phyloP scores from a whole-genome alignment of 2,113 vertebrate genomes.

The Anguilla japonica region DNA sequence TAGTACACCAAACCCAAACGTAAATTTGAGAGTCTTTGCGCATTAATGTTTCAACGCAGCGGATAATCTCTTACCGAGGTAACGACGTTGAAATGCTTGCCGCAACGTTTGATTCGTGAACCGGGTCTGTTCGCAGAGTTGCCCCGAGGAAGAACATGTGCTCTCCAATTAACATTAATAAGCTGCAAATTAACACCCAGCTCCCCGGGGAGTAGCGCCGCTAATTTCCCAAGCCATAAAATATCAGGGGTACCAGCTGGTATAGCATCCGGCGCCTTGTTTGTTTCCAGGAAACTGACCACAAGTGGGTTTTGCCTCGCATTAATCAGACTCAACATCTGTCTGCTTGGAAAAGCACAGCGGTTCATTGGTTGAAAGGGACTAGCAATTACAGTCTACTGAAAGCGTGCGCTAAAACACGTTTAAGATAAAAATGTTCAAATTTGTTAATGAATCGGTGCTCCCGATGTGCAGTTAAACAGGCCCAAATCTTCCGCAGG shows the following conservation, averaged over 20 bases:
- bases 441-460: background rate
- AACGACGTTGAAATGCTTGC: background rate
- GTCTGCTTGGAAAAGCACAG: background rate
- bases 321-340: background rate
- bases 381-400: background rate
- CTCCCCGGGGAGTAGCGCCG: background rate
- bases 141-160: background rate
- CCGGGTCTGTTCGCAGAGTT: background rate
- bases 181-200: constrained; percentile 4
- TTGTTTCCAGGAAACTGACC: background rate
- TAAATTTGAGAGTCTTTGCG: background rate
- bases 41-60: background rate
- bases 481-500: background rate
- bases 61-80: background rate
- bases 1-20: background rate
- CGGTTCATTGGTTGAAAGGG: background rate
- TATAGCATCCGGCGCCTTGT: background rate
- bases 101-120: background rate
- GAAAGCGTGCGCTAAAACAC: background rate
- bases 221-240: background rate
- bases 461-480: too few species aligned
- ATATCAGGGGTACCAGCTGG: background rate
- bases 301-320: background rate
- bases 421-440: too few species aligned
- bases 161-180: constrained; percentile 7